Percentiles rank a stretch among this genome's conserved stretches.
phyloP scores from a whole-genome alignment of 2,888 invertebrate species.

The Watsonalla cultraria region DNA sequence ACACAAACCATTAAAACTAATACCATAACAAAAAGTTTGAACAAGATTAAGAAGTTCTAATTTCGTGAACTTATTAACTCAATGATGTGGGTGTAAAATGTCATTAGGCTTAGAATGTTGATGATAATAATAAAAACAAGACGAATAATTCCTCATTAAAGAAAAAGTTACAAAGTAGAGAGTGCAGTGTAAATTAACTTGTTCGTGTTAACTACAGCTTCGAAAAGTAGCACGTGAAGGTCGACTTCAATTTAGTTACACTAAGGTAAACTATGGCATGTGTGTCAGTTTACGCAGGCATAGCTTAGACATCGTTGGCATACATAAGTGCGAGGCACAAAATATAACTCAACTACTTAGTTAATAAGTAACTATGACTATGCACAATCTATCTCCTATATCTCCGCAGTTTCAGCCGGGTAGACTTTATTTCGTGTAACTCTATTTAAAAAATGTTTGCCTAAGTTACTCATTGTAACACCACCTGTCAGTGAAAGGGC shows the following conservation, averaged over 20 bases:
- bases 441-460: no score
- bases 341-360: slow-evolving; percentile 9
- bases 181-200: not conserved
- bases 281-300: not conserved
- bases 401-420: no score
- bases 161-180: not conserved
- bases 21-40: no score
- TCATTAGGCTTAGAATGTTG: not conserved
- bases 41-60: no score
- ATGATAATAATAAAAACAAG: not conserved
- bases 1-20: no score
- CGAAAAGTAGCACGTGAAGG: not conserved
- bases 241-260: not conserved
- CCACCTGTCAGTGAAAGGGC: no score
- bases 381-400: no score
- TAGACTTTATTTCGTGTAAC: no score
- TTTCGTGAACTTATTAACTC: no score
- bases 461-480: no score
- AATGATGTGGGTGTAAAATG: not conserved
- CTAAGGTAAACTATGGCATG: not conserved
- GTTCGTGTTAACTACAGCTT: not conserved
- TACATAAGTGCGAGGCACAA: not conserved
- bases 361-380: no score
- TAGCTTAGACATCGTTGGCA: not conserved
- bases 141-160: not conserved